These are phyloP conservation scores for Vulpes vulpes DNA, from an alignment of 2,113 vertebrate species.

Conservation along the genomic window DNA sequence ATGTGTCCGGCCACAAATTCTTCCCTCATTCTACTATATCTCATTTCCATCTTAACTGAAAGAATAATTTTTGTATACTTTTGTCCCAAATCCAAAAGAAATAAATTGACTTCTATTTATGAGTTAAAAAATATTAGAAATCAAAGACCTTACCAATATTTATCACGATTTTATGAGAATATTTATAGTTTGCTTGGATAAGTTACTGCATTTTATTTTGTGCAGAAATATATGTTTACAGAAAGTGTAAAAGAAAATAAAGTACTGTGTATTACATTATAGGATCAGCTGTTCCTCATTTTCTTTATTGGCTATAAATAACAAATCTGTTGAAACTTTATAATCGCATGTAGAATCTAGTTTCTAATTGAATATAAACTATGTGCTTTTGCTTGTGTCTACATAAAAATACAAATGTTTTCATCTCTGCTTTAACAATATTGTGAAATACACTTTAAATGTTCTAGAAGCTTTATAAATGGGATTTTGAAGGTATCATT, in stretches of 20 bases:
- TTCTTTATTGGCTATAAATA: slow-evolving; percentile 59
- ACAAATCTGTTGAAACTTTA: slow-evolving; percentile 8
- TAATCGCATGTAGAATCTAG: background rate
- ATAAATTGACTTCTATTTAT: background rate
- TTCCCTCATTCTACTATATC: background rate
- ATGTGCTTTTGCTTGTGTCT: slow-evolving; percentile 7
- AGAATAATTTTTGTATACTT: background rate
- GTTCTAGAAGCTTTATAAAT: slow-evolving; percentile 27
- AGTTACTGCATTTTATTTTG: slow-evolving; percentile 15
- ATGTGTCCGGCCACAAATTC: background rate
- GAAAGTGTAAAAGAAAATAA: background rate
- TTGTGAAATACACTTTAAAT: slow-evolving; percentile 8
- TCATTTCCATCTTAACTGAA: slow-evolving; percentile 15
- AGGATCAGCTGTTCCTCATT: slow-evolving; percentile 30
- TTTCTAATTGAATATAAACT: slow-evolving; percentile 61
- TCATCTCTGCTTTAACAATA: background rate
- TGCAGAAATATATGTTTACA: slow-evolving; percentile 45
- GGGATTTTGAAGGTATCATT: background rate
- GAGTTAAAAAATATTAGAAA: background rate
- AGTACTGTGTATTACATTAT: background rate
- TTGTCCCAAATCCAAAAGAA: slow-evolving; percentile 10
- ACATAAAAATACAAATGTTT: background rate
- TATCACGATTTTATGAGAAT: background rate
- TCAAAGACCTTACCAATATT: background rate
- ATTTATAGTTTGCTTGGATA: background rate